Conservation (phyloP, 2,797 vertebrate species). For the Glyptemys insculpta region DNA sequence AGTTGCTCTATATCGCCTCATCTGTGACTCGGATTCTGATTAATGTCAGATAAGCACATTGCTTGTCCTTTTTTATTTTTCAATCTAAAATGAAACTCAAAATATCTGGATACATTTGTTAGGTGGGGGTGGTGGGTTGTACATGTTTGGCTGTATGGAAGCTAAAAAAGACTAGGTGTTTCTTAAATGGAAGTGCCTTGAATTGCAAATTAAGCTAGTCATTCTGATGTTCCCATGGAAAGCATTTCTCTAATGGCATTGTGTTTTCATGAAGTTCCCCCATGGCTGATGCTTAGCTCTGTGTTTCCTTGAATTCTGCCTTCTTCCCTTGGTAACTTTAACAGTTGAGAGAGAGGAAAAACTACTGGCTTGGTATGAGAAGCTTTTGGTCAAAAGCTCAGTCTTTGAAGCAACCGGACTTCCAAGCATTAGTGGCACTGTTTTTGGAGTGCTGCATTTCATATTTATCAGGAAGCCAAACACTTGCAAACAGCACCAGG, state of each 20-base stretch:
- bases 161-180: neutral
- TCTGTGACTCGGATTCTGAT: neutral
- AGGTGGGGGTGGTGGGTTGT: neutral
- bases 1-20: neutral
- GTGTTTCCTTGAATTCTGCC: neutral
- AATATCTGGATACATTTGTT: neutral
- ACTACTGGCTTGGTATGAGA: neutral
- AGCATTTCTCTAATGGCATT: neutral
- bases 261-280: neutral
- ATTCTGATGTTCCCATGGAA: neutral
- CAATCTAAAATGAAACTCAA: neutral
- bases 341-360: neutral
- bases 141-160: neutral
- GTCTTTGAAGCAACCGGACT: neutral
- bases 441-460: neutral
- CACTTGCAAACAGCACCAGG: neutral
- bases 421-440: neutral
- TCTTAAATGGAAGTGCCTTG: neutral
- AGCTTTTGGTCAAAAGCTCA: neutral
- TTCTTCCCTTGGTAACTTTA: neutral
- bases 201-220: neutral
- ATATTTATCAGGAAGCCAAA: neutral
- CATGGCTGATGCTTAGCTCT: neutral
- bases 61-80: neutral
- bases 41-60: neutral